Base-by-base conservation (phyloP, 92 coral and sea anemone genomes). In the Epizoanthus illoricatus region DNA sequence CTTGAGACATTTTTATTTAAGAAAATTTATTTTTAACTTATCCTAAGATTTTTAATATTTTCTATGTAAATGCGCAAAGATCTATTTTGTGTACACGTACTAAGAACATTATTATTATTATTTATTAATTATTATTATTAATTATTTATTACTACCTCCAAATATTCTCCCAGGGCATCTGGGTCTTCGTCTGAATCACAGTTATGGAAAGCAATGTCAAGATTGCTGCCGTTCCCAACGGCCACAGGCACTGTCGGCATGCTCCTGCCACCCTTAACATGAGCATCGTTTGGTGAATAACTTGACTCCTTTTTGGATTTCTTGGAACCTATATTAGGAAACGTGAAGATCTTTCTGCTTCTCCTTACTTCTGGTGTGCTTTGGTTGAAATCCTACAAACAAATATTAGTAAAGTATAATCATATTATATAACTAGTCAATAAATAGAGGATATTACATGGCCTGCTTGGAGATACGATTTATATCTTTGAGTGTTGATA, bases 281-380 rank as follows among this genome's bases (percentile, higher is more conserved):
- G 55, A 4, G 61, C 23, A 61, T 24, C 12, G 5, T 63, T 70
- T 5, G 71, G 11, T 13, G 71, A n/a, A 33, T 5, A 8, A 12
- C 56, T 43, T 2, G 71, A 40, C 1, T 78, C 82, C 13, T 78
- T 78, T 17, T 11, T 78, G 12, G 69, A 58, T 69, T 80, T 90
- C 76, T 80, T 93, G 58, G 57, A 79, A 40, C 78, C 85, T 2
- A 87, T 80, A 45, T 81, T 86, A 0, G 89, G 47, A 42, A 90
- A 82, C 56, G 84, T 93, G 41, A 65, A 63, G 0, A 36, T 76
- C 28, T 90, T 86, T 8, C 13, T 58, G 79, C 97, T 93, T 69
- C 78, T 86, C 61, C 97, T 86, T 21, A 66, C 56, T 84, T 93
- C 94, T 9, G 97, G 94, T 0, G 97, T 90, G 9, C 85, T 83